Evolutionary conservation across 2,797 vertebrate species (phyloP).

Genomic region (Xiphophorus birchmanni): DNA sequence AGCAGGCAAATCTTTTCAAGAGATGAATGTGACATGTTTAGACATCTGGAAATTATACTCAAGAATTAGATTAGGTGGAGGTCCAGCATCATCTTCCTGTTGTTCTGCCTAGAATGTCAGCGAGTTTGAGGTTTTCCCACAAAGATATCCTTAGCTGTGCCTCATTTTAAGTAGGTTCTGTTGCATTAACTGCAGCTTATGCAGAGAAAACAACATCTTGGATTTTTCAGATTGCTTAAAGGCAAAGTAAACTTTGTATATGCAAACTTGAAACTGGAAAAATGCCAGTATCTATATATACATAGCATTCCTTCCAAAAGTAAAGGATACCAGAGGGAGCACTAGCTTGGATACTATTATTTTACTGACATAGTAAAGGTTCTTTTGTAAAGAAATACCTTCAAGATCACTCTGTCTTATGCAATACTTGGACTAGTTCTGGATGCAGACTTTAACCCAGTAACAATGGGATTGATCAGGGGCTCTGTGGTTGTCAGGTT

Average conservation of each 20-base stretch:
- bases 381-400: background rate
- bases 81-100: background rate
- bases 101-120: background rate
- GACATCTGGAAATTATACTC: no score
- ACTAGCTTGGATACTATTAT: background rate
- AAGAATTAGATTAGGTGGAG: background rate
- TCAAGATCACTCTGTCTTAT: background rate
- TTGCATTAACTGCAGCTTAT: no score
- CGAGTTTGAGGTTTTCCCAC: background rate
- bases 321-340: background rate
- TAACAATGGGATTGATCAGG: slow-evolving; percentile 37
- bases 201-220: no score
- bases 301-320: no score
- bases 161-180: no score
- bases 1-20: no score
- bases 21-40: no score
- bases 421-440: background rate
- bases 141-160: no score
- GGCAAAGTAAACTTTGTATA: no score
- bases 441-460: slow-evolving; percentile 11
- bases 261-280: no score
- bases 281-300: no score
- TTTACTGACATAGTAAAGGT: background rate
- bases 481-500: slow-evolving; percentile 35
- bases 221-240: no score